phyloP scores from a whole-genome alignment of 2,113 vertebrate genomes.

The Lichenostomus cassidix region DNA sequence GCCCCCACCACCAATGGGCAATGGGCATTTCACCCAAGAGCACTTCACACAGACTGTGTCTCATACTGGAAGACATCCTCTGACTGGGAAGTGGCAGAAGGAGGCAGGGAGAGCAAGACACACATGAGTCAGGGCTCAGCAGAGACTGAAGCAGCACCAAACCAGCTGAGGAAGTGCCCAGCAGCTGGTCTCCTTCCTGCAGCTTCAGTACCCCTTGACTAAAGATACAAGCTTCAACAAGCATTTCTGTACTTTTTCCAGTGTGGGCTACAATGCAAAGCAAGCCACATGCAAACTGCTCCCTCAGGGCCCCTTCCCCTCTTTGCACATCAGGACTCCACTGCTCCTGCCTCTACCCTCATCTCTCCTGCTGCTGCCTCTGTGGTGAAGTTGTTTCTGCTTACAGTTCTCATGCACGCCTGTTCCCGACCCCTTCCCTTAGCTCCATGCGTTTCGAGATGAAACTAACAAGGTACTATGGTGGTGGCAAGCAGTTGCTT shows the following conservation, averaged over 20 bases:
- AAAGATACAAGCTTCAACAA: not conserved
- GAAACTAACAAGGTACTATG: not conserved
- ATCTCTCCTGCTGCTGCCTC: not conserved
- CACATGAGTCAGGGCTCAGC: not conserved
- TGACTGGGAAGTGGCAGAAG: not conserved
- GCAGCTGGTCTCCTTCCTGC: not conserved
- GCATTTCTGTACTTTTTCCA: not conserved
- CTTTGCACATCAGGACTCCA: not conserved
- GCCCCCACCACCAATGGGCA: fast-evolving
- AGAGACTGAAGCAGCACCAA: not conserved
- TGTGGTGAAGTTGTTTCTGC: not conserved
- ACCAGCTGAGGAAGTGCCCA: not conserved
- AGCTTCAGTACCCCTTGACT: not conserved
- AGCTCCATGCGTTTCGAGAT: not conserved
- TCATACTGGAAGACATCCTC: not conserved
- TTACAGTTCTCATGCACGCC: fast-evolving
- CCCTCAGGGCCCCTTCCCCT: not conserved
- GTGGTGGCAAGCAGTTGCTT: not conserved
- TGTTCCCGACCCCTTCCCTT: not conserved
- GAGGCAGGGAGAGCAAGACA: not conserved
- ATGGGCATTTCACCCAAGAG: not conserved
- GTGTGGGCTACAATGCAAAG: not conserved
- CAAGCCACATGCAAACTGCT: not conserved
- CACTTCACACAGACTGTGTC: not conserved
- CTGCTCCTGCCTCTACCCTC: fast-evolving